Percentiles rank a stretch among this genome's conserved stretches.
Conservation (phyloP, 2,113 vertebrate genomes). For the Crypturellus undulatus region DNA sequence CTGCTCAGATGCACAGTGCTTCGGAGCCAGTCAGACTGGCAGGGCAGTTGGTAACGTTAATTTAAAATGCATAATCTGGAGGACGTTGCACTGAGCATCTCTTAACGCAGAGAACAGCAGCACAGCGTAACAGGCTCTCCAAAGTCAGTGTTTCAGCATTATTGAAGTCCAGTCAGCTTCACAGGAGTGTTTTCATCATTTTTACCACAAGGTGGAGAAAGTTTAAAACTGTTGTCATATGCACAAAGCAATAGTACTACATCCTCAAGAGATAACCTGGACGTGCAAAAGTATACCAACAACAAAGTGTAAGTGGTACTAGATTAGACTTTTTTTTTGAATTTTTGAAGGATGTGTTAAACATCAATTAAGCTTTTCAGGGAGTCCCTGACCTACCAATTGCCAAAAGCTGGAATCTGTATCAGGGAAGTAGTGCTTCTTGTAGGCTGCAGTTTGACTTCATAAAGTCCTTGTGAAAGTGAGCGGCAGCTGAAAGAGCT, state of each 20-base stretch:
- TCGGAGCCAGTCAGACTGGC: neutral
- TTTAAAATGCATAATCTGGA: constrained; percentile 3
- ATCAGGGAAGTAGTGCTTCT: neutral
- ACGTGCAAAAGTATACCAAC: neutral
- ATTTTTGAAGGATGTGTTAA: neutral
- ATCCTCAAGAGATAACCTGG: neutral
- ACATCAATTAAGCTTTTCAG: neutral
- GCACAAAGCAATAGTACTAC: neutral
- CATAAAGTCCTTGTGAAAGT: neutral
- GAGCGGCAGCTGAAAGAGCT: neutral
- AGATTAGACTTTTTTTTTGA: neutral
- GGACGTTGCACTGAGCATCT: neutral
- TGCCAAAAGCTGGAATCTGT: neutral
- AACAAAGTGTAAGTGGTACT: neutral
- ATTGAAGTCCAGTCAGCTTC: neutral
- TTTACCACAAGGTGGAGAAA: neutral
- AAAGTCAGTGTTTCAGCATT: neutral
- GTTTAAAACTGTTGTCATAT: neutral
- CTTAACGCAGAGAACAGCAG: neutral
- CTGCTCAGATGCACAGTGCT: neutral
- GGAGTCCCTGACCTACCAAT: neutral
- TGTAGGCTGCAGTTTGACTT: neutral
- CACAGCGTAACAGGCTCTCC: neutral
- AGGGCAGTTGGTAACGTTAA: neutral
- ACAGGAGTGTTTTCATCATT: neutral